These are phyloP conservation scores for Drosophila kuntzei DNA, from an alignment of 2,888 invertebrate genomes.

Conservation along the genomic window DNA sequence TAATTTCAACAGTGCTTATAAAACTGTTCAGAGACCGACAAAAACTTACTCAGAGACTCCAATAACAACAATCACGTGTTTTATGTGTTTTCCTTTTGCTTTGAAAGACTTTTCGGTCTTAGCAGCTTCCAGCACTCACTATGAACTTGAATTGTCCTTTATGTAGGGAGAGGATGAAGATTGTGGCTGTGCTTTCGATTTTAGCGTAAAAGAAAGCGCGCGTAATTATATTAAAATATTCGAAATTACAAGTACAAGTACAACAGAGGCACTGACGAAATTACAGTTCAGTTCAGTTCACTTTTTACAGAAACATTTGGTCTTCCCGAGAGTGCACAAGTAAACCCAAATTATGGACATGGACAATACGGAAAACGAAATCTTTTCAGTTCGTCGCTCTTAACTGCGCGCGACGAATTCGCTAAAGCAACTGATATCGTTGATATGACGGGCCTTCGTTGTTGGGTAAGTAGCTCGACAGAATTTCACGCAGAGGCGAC, in stretches of 20 bases:
- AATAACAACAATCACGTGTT: constrained; percentile 39
- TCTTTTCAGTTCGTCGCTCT: constrained; percentile 40
- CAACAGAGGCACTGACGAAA: constrained; percentile 47
- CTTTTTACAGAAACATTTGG: constrained; percentile 36
- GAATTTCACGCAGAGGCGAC: constrained; percentile 58
- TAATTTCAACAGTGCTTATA: constrained; percentile 11
- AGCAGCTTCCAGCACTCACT: constrained; percentile 59
- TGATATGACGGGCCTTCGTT: constrained; percentile 79
- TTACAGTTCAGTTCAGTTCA: constrained; percentile 65
- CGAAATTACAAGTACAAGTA: constrained; percentile 18
- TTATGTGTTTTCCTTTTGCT: constrained; percentile 14
- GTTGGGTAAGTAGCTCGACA: constrained; percentile 68
- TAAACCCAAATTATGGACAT: constrained; percentile 49
- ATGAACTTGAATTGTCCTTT: constrained; percentile 75
- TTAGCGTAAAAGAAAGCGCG: constrained; percentile 55
- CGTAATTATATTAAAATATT: constrained; percentile 66
- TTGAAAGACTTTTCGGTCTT: constrained; percentile 9
- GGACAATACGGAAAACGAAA: constrained; percentile 43
- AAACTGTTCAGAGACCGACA: constrained; percentile 53
- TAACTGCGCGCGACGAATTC: constrained; percentile 80
- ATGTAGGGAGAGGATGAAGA: constrained; percentile 8
- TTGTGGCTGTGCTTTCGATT: constrained; percentile 22
- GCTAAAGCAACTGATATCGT: constrained; percentile 80
- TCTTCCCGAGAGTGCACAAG: constrained; percentile 24
- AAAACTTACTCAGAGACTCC: constrained; percentile 56